Percentiles rank a stretch among this genome's conserved stretches.
phyloP scores from a whole-genome alignment of 2,113 vertebrate genomes.

The Daboia siamensis region DNA sequence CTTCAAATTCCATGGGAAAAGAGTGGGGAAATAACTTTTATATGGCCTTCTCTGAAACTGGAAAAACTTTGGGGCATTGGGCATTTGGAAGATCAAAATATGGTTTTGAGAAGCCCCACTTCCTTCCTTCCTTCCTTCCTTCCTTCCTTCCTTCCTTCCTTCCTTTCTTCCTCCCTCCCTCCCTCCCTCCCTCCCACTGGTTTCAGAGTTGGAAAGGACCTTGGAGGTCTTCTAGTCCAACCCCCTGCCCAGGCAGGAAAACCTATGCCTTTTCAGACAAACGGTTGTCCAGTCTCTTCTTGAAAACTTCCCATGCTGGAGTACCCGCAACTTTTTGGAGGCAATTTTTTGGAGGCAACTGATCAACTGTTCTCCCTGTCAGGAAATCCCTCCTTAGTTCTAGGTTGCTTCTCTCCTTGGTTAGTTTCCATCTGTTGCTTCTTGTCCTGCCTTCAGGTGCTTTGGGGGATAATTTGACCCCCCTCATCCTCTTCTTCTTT shows the following conservation, averaged over 20 bases:
- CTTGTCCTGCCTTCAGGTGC: background rate
- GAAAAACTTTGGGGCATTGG: background rate
- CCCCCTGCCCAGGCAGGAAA: background rate
- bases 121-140: no score
- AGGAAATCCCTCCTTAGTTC: background rate
- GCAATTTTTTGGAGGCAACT: background rate
- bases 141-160: no score
- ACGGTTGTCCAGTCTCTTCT: background rate
- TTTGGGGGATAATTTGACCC: background rate
- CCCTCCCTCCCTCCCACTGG: no score
- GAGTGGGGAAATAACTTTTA: background rate
- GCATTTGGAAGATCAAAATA: background rate
- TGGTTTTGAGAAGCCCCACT: background rate
- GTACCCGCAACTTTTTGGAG: background rate
- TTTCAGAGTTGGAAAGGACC: background rate
- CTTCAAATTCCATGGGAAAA: background rate
- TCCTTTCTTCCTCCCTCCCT: fast-evolving
- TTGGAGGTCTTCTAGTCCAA: background rate
- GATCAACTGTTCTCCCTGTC: background rate
- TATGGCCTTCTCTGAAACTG: conserved; percentile 12
- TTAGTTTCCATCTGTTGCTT: fast-evolving
- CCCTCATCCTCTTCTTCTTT: background rate
- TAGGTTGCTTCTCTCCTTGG: background rate
- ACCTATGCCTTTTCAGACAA: background rate
- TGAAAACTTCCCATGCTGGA: background rate